phyloP scores from a whole-genome alignment of 2,797 vertebrate species.

The Enteromius argenteus region DNA sequence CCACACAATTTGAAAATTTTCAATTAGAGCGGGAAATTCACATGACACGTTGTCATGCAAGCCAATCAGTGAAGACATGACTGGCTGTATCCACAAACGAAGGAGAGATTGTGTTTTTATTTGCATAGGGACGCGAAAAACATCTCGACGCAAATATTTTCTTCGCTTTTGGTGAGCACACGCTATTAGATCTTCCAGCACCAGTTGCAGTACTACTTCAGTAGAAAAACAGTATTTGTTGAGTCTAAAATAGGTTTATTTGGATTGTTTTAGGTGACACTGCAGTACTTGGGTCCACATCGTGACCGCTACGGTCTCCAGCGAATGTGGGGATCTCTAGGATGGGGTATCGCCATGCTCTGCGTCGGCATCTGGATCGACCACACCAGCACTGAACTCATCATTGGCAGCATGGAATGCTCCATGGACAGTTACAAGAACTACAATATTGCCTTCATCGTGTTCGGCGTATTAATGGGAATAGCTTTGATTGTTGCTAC shows the following conservation, averaged over 20 bases:
- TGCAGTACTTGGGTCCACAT: constrained; percentile 91
- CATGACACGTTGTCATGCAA: too few species aligned
- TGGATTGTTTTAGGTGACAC: constrained; percentile 70
- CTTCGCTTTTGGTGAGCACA: neutral
- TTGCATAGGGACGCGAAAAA: too few species aligned
- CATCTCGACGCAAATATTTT: too few species aligned
- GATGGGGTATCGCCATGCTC: constrained; percentile 96
- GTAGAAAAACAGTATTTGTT: neutral
- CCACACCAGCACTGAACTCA: constrained; percentile 81
- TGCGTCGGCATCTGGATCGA: constrained; percentile 95
- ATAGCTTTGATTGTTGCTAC: constrained; percentile 89
- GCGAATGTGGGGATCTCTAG: constrained; percentile 98
- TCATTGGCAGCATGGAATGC: constrained; percentile 82
- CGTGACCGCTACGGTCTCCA: constrained; percentile 94
- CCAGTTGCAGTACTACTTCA: too few species aligned
- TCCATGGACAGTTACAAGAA: constrained; percentile 84
- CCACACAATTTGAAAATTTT: too few species aligned
- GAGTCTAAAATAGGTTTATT: neutral
- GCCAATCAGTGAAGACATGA: too few species aligned
- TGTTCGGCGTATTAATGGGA: constrained; percentile 92
- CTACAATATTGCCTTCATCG: constrained; percentile 92
- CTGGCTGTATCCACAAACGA: neutral
- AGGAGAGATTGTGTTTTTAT: too few species aligned
- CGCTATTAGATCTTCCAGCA: neutral
- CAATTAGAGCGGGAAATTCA: too few species aligned